Evolutionary conservation across 2,797 vertebrate species (phyloP), one percentile per base, ranked within the genome.

Genomic region (Astyanax mexicanus): DNA sequence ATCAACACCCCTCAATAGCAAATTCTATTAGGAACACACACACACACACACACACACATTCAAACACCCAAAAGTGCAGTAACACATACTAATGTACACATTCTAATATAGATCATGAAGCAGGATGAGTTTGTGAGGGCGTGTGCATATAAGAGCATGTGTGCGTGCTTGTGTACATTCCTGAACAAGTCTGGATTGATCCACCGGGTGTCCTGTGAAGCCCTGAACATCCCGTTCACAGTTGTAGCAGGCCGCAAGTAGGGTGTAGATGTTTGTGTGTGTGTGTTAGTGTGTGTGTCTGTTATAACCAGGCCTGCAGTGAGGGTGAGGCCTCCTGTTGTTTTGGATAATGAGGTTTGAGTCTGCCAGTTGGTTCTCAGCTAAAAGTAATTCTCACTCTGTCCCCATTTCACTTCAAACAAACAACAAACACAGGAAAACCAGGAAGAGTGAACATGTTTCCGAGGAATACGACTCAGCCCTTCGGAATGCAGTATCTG

Each of bases 361-460:
- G 32, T 11, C 21, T 25, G 42, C 6, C 54, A 17, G 12, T 19
- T 19, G 54, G 71, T 17, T 21, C 12, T 19, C 42, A 58, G 21
- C 21, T 25, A 10, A 44, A 44, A 12, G 40, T 40, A 27, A 42
- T n/a, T n/a, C n/a, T n/a, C n/a, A n/a, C 37, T 62, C 57, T 23
- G 12, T 61, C 58, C n/a, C 35, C 72, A 32, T 55, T 72, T 19
- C 8, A 42, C 11, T 45, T 17, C 61, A 67, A 55, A 64, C 44
- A 72, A 60, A 61, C 45, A 73, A 44, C 38, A 62, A 67, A 57
- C 21, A 15, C 61, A 15, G 42, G 72, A 75, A 58, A 68, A 75
- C 6, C 72, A 58, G 62, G 72, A 67, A 45, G 72, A 44, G 25
- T 19, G 13, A 42, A 60, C 3, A 1, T 61, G 45, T 40, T n/a